phyloP scores from a whole-genome alignment of 2,888 invertebrate species.

The Glaucopsyche alexis region DNA sequence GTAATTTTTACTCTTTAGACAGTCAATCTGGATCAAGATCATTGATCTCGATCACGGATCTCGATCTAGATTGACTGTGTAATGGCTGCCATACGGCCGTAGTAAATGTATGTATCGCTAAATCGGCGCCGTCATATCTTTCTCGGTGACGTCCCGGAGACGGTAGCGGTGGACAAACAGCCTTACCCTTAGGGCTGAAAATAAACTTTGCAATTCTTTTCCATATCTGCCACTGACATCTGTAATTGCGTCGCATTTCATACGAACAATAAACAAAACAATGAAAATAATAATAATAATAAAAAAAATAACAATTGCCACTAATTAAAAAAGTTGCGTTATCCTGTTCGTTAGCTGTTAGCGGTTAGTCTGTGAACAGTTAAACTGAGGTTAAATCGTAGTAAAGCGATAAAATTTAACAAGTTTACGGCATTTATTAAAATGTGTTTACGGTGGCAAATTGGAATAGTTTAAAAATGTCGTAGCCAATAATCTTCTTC shows the following conservation, averaged over 20 bases:
- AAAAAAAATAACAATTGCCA: conserved; percentile 49
- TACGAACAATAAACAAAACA: conserved; percentile 20
- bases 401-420: neutral
- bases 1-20: no score
- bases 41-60: no score
- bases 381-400: neutral
- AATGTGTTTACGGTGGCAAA: no score
- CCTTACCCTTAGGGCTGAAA: neutral
- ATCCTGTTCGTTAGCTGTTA: conserved; percentile 73
- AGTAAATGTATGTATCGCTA: no score
- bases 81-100: no score
- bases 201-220: neutral
- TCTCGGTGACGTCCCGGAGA: no score
- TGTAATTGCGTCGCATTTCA: neutral
- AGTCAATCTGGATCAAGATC: no score
- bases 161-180: no score
- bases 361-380: conserved; percentile 52
- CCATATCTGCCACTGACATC: conserved; percentile 14
- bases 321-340: conserved; percentile 71
- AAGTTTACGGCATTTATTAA: neutral
- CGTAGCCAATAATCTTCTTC: no score
- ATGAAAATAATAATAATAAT: conserved; percentile 43
- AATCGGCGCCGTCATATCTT: no score
- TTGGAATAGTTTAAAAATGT: neutral
- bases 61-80: no score